Percentiles rank a stretch among this genome's conserved stretches.
Conservation (phyloP, 1,140 invertebrate genomes). For the Diploscapter pachys region DNA sequence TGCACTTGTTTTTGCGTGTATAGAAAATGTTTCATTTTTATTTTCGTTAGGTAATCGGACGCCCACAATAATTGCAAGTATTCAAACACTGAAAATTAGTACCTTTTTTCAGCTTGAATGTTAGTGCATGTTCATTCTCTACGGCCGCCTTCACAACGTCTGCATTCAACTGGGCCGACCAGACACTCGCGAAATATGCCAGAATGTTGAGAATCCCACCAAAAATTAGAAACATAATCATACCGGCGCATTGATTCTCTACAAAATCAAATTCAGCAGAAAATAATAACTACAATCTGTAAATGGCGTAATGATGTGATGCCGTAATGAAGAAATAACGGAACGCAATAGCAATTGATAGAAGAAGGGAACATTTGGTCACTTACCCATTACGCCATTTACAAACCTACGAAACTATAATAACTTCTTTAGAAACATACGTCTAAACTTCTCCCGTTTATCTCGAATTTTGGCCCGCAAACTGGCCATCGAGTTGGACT, state of each 20-base stretch:
- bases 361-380: not conserved
- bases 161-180: slow-evolving; percentile 32
- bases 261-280: slow-evolving; percentile 3
- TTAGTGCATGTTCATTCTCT: slow-evolving; percentile 33
- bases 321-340: not conserved
- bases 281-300: not conserved
- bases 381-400: not conserved
- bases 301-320: not conserved
- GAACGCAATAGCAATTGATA: not conserved
- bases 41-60: not conserved
- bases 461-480: not conserved
- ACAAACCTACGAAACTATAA: not conserved
- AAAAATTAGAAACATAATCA: slow-evolving; percentile 15
- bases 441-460: not conserved
- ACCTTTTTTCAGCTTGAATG: slow-evolving; percentile 31
- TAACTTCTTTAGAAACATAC: not conserved
- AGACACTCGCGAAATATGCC: slow-evolving; percentile 32
- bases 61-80: not conserved
- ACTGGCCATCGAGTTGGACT: not conserved
- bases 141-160: slow-evolving; percentile 32
- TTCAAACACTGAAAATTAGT: not conserved
- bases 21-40: slow-evolving; percentile 6
- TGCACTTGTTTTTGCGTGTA: no score
- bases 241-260: slow-evolving; percentile 37
- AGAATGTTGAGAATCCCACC: slow-evolving; percentile 19